Conservation (phyloP, 2,797 vertebrate species). For the Heterohyrax brucei region DNA sequence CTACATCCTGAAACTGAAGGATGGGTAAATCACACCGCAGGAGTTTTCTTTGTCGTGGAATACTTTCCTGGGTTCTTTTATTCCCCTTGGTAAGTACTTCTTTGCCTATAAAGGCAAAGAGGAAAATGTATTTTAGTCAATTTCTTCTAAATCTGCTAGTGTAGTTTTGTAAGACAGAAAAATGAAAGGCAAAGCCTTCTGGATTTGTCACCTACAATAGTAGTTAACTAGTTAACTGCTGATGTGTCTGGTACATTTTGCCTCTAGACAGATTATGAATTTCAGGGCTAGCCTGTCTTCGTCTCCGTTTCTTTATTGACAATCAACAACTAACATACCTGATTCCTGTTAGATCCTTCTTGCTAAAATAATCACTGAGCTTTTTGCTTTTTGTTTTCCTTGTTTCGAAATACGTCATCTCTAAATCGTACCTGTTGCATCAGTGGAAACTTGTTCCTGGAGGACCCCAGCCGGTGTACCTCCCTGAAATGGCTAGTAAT, state of each 20-base stretch:
- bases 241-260: neutral
- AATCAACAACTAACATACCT: neutral
- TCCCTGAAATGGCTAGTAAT: slow-evolving; percentile 24
- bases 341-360: neutral
- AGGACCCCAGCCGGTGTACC: neutral
- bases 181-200: slow-evolving; percentile 45
- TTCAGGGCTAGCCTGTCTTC: slow-evolving; percentile 44
- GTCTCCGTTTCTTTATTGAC: neutral
- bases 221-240: neutral
- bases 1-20: slow-evolving; percentile 14
- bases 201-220: neutral
- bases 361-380: slow-evolving; percentile 10
- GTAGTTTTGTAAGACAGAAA: slow-evolving; percentile 38
- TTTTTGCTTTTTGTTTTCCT: slow-evolving; percentile 4
- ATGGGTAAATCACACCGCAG: neutral
- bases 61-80: neutral
- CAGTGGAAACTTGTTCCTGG: neutral
- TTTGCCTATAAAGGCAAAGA: slow-evolving; percentile 72
- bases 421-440: neutral
- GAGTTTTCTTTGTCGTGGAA: neutral
- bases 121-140: slow-evolving; percentile 71
- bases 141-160: slow-evolving; percentile 59
- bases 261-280: slow-evolving; percentile 39
- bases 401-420: neutral
- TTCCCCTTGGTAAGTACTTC: neutral